These are phyloP conservation scores for Lobophora halterata DNA, from an alignment of 2,888 invertebrate genomes.

Conservation along the genomic window DNA sequence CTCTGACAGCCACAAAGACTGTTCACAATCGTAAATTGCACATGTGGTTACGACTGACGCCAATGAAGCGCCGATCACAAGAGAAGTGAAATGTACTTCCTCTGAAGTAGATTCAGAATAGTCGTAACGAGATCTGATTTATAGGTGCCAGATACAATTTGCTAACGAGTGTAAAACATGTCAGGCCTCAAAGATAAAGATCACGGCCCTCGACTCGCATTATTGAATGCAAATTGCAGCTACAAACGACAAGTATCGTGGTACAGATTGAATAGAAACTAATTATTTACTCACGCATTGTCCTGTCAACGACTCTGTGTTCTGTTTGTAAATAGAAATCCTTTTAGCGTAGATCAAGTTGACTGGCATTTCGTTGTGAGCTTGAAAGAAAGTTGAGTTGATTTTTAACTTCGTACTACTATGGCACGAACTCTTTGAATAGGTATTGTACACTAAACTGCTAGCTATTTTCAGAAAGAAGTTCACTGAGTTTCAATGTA, in stretches of 20 bases:
- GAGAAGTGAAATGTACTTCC: conserved; percentile 42
- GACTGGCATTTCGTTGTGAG: conserved; percentile 22
- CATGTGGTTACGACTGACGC: conserved; percentile 23
- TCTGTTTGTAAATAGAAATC: conserved; percentile 45
- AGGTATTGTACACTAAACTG: too few relatives aligned
- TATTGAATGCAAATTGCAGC: conserved; percentile 70
- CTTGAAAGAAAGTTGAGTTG: conserved; percentile 17
- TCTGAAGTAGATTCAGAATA: conserved; percentile 34
- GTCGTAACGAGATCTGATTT: conserved; percentile 55
- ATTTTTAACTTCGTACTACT: too few relatives aligned
- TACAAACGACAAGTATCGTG: conserved; percentile 45
- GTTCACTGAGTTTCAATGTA: conserved; percentile 14
- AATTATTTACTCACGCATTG: conserved; percentile 67
- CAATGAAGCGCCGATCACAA: conserved; percentile 12
- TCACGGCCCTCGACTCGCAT: conserved; percentile 53
- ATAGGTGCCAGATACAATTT: conserved; percentile 69
- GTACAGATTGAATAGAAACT: conserved; percentile 55
- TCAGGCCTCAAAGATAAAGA: conserved; percentile 64
- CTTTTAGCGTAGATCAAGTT: conserved; percentile 34
- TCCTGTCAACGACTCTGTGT: conserved; percentile 52
- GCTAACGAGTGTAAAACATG: conserved; percentile 69
- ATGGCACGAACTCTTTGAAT: too few relatives aligned
- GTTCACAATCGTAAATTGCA: conserved; percentile 31
- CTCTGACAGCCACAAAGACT: conserved; percentile 39
- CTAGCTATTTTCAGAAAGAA: too few relatives aligned